Evolutionary conservation across 2,888 invertebrate genomes (phyloP).

Genomic region (Phlogophora meticulosa): DNA sequence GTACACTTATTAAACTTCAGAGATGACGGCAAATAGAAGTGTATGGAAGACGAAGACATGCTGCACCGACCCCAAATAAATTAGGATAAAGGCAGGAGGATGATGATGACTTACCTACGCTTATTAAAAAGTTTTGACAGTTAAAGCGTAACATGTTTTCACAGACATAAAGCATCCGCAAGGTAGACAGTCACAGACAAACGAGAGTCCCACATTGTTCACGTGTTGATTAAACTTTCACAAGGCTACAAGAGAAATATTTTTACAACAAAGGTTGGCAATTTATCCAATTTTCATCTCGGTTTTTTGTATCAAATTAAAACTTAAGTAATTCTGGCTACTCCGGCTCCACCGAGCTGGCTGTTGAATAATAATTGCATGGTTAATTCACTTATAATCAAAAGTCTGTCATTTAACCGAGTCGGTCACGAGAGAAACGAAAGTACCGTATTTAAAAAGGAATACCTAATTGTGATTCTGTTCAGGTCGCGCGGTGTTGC

Average conservation of each 20-base stretch:
- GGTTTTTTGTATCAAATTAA: constrained; percentile 64
- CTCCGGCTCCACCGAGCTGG: constrained; percentile 51
- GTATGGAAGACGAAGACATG: no score
- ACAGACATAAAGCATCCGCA: neutral
- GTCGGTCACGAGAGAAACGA: constrained; percentile 30
- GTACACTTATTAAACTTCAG: neutral
- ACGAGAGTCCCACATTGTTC: neutral
- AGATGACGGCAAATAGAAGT: no score
- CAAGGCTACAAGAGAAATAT: constrained; percentile 10
- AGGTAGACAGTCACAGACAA: neutral
- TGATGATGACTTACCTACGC: no score
- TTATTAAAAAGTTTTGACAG: no score
- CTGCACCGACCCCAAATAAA: no score
- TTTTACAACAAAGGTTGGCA: constrained; percentile 22
- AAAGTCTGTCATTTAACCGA: constrained; percentile 61
- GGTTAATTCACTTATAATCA: constrained; percentile 74
- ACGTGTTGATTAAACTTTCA: constrained; percentile 16
- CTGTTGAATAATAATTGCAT: constrained; percentile 72
- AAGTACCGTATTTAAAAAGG: constrained; percentile 51
- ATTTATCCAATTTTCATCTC: constrained; percentile 47
- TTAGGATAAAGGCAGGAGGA: no score
- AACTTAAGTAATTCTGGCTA: constrained; percentile 72
- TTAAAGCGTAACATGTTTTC: no score
- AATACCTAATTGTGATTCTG: constrained; percentile 62
- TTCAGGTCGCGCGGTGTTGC: constrained; percentile 60